A percentile compares a stretch with the other conserved stretches of the same genome.
Evolutionary conservation across 92 coral and sea anemone species (phyloP).

Genomic region (Umimayanthus chanpuru): DNA sequence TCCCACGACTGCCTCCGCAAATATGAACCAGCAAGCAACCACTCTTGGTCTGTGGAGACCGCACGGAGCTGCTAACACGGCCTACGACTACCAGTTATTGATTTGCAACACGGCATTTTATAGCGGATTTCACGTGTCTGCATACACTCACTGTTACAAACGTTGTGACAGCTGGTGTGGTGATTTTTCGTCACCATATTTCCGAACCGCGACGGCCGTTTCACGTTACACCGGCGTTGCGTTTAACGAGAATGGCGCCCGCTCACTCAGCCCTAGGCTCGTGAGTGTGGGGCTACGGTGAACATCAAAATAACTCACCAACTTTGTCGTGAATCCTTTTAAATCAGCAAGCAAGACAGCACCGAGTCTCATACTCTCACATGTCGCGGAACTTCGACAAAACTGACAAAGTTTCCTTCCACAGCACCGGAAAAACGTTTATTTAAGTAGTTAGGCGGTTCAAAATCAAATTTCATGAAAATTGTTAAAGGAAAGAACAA

Average conservation of each 20-base stretch:
- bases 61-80: neutral
- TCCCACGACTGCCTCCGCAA: neutral
- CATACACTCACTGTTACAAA: neutral
- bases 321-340: no score
- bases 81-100: neutral
- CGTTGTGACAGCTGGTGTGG: neutral
- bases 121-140: constrained; percentile 21
- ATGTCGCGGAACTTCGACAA: no score
- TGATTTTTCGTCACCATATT: neutral
- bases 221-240: neutral
- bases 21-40: neutral
- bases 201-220: neutral
- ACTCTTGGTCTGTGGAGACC: neutral
- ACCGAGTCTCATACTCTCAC: no score
- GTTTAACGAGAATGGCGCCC: neutral
- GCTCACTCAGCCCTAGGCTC: neutral
- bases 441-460: no score
- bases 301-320: neutral
- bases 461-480: no score
- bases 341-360: no score
- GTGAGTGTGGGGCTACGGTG: constrained; percentile 1
- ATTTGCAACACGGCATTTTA: neutral
- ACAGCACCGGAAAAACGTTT: no score
- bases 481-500: no score
- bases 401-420: no score